Evolutionary conservation across 2,888 invertebrate genomes (phyloP).

Genomic region (Cyclophora albipunctata): DNA sequence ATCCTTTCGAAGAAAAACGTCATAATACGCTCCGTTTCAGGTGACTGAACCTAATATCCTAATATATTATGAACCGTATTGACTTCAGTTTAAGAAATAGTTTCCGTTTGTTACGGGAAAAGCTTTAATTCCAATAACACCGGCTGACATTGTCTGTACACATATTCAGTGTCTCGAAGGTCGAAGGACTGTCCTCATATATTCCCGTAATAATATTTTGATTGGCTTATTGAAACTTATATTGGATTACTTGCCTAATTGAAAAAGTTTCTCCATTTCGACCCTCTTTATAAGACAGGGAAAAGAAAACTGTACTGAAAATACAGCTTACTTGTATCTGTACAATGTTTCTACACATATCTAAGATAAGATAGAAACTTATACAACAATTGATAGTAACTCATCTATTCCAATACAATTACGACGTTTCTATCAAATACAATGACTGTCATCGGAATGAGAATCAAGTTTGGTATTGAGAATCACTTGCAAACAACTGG

Average conservation of each 20-base stretch:
- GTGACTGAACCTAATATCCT: too few species aligned
- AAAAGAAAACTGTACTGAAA: conserved; percentile 8
- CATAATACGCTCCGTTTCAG: too few species aligned
- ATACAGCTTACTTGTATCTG: not conserved
- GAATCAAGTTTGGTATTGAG: conserved; percentile 1
- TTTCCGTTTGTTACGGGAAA: too few species aligned
- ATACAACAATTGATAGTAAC: too few species aligned
- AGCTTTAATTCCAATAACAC: too few species aligned
- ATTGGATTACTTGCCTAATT: conserved; percentile 22
- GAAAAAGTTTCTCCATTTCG: conserved; percentile 22
- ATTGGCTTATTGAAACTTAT: conserved; percentile 21
- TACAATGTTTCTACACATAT: too few species aligned
- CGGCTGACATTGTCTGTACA: too few species aligned
- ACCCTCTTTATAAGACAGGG: conserved; percentile 7
- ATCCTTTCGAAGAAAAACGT: too few species aligned
- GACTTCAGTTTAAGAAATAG: too few species aligned
- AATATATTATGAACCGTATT: too few species aligned
- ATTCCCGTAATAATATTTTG: conserved; percentile 15
- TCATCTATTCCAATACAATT: too few species aligned
- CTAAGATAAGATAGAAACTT: too few species aligned
- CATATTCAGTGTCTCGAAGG: conserved; percentile 1
- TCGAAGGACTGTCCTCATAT: conserved; percentile 3
- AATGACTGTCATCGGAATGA: conserved; percentile 3
- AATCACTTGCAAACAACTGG: conserved; percentile 11
- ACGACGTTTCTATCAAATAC: not conserved